Evolutionary conservation across 2,888 invertebrate genomes (phyloP).

Genomic region (Thera obeliscata): DNA sequence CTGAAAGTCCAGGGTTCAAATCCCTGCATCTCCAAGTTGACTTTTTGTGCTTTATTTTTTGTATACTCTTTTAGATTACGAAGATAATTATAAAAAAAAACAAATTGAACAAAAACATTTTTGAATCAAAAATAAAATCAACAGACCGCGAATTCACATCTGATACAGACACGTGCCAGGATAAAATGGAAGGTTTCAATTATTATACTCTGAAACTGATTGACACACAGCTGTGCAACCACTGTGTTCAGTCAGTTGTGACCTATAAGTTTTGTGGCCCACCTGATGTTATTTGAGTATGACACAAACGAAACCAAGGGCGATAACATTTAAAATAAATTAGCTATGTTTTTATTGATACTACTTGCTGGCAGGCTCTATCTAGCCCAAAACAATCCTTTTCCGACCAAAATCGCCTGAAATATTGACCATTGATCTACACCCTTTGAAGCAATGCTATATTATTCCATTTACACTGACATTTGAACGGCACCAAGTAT

Average conservation of each 20-base stretch:
- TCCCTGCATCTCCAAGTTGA: conserved; percentile 84
- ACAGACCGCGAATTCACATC: conserved; percentile 56
- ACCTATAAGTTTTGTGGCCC: too few relatives aligned
- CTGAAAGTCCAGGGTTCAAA: conserved; percentile 88
- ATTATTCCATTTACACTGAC: conserved; percentile 78
- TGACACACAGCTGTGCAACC: conserved; percentile 51
- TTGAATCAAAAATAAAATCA: conserved; percentile 38
- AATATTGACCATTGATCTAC: conserved; percentile 35
- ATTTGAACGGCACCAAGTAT: conserved; percentile 69
- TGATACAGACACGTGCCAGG: conserved; percentile 53
- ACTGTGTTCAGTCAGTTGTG: too few relatives aligned
- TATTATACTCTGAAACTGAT: conserved; percentile 39
- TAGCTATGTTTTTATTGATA: too few relatives aligned
- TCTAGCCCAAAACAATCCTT: neutral
- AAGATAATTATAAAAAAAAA: too few relatives aligned
- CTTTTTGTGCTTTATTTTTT: conserved; percentile 36
- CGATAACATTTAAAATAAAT: too few relatives aligned
- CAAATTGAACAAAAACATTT: too few relatives aligned
- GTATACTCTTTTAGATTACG: neutral
- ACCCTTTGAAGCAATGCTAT: conserved; percentile 48
- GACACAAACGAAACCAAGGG: too few relatives aligned
- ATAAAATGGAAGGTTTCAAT: conserved; percentile 4
- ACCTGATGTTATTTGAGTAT: too few relatives aligned
- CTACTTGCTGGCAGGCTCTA: too few relatives aligned
- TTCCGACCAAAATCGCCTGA: neutral